Base-by-base conservation (phyloP, 2,113 vertebrate genomes). In the Epinephelus moara region DNA sequence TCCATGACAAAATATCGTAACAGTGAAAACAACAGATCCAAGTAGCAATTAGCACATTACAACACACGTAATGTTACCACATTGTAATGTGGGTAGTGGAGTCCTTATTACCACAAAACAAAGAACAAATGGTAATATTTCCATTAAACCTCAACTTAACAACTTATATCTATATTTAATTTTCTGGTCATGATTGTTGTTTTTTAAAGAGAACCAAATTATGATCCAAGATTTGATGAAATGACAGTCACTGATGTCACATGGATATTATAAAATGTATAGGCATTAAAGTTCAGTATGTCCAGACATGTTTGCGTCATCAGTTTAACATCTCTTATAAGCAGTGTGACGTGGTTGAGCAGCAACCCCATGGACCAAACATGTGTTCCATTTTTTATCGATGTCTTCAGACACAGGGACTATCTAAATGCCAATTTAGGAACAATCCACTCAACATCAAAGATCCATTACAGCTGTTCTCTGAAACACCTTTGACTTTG, bases 41-140 rank as follows among this genome's bases (percentile, higher is more conserved):
- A 23, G n/a, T 59, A 15, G 23, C 60, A 27, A 21, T 17, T 27
- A 55, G 27, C 13, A 9, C 53, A 50, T 33, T 49, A 57, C 4
- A 30, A 85, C 42, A 85, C 12, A 23, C 4, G 18, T 10, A 7
- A 4, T 19, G 47, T 47, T 42, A 71, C 15, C 1, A 25, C 23
- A 69, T n/a, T 2, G 73, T 23, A 11, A 27, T 56, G 23, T 25
- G 49, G 64, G 15, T 25, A 70, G 30, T 78, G 19, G 21, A 70
- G 75, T 72, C 33, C 17, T 75, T 42, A 53, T 47, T 1, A 57
- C 66, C 21, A 67, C 21, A 60, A 27, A 67, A 56, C 17, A 55
- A 71, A 52, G 47, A 75, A 42, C 1, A 50, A 50, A 53, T 11
- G 11, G 3, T n/a, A 6, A 63, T 17, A 53, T 67, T 42, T 53